A percentile compares a stretch with the other conserved stretches of the same genome.
phyloP scores from a whole-genome alignment of 1,140 invertebrate species.

The Penaeus indicus region DNA sequence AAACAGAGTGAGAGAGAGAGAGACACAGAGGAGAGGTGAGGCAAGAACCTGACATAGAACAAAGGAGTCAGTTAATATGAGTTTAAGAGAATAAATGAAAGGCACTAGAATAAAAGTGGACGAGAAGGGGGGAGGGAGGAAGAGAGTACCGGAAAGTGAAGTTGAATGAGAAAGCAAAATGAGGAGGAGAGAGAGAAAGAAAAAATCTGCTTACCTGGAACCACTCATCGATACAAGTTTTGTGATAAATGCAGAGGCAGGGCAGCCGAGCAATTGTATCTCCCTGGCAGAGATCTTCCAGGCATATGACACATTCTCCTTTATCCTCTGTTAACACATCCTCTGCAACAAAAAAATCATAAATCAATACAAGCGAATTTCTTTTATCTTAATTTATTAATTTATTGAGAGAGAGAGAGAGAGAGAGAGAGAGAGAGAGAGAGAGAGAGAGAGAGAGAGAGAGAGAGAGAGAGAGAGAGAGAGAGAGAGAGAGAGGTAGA shows the following conservation, averaged over 20 bases:
- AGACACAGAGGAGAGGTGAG: no score
- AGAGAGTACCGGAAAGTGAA: neutral
- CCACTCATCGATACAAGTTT: conserved; percentile 97
- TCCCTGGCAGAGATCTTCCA: conserved; percentile 94
- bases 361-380: neutral
- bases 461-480: no score
- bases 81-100: neutral
- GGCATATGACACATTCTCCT: conserved; percentile 98
- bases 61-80: no score
- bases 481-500: no score
- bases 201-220: conserved; percentile 82
- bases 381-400: no score
- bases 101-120: neutral
- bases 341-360: conserved; percentile 79
- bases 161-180: neutral
- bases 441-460: no score
- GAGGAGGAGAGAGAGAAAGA: neutral
- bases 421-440: no score
- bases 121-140: neutral
- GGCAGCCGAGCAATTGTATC: conserved; percentile 97
- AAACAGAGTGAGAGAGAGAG: no score
- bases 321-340: conserved; percentile 95
- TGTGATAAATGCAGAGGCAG: conserved; percentile 99
- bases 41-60: no score
- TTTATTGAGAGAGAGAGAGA: no score